These are phyloP conservation scores for Parauchenoglanis ngamensis DNA, from an alignment of 2,797 vertebrate genomes.

Conservation along the genomic window DNA sequence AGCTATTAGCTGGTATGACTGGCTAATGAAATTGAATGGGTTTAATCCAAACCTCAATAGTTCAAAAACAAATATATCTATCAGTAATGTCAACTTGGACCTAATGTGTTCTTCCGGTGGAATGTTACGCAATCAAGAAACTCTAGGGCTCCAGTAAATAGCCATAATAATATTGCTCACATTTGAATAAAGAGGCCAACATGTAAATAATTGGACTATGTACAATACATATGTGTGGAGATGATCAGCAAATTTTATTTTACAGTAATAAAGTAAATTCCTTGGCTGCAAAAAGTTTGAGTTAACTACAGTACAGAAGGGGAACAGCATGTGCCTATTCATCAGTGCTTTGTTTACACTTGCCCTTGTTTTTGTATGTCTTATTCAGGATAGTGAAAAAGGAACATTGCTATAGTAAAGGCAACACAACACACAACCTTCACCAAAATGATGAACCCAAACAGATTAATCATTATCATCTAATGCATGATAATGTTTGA, in stretches of 20 bases:
- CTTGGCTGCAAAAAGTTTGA: not conserved
- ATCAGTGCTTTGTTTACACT: not conserved
- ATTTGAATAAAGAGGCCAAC: too few relatives aligned
- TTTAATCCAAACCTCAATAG: not conserved
- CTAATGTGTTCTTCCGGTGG: not conserved
- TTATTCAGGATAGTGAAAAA: not conserved
- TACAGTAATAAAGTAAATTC: not conserved
- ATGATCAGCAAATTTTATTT: not conserved
- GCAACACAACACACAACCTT: not conserved
- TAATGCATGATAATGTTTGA: not conserved
- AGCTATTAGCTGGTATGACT: not conserved
- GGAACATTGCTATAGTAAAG: not conserved
- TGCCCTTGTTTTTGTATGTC: not conserved
- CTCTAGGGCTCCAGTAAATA: not conserved
- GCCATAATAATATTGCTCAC: not conserved
- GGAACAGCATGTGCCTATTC: not conserved
- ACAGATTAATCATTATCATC: not conserved
- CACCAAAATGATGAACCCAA: not conserved
- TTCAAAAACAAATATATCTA: not conserved
- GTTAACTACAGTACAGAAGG: not conserved
- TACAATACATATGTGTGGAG: not conserved
- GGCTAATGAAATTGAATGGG: not conserved
- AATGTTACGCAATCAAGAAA: not conserved
- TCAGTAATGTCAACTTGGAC: not conserved
- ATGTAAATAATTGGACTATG: too few relatives aligned